Base-by-base conservation (phyloP, 2,113 vertebrate species). In the Mesoclemmys tuberculata region DNA sequence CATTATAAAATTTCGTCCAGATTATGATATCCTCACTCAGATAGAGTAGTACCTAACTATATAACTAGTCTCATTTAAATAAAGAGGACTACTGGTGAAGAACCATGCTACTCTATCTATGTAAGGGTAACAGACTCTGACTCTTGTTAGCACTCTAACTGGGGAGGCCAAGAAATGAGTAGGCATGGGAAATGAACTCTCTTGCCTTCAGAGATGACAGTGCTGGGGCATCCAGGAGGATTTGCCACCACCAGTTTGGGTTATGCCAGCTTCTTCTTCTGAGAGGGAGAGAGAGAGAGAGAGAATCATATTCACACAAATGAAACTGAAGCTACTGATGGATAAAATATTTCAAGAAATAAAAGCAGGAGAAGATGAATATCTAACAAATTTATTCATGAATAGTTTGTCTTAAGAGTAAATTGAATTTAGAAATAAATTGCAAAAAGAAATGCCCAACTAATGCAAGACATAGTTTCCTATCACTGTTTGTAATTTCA, bases 381-480 rank as follows among this genome's bases (percentile, higher is more conserved):
- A 68, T 54, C 29, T 77, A 87, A 85, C 89, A 81, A 93, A 61
- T 2, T n/a, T 29, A 68, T 29, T 55, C 56, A 85, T 51, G 46
- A 81, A 89, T 81, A 92, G 68, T 58, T 90, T 90, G 74, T 8
- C 3, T 82, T 77, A 11, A 88, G n/a, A 84, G 16, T 58, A 80
- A 80, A 87, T 82, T 44, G 0, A 89, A 90, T 89, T 92, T 80
- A 38, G 22, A 41, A 13, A 6, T 0, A 44, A 8, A 81, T 75
- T 79, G 26, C 2, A 3, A 11, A 61, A 86, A 91, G 2, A 0
- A 0, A 84, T 6, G 38, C 26, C 21, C 1, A 55, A 38, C 54
- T 91, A 29, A 38, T 90, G 90, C 71, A 91, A 58, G 27, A 8
- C 16, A 46, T 2, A 21, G 1, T 31, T 93, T 85, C 54, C 1